Evolutionary conservation across 2,888 invertebrate species (phyloP).

Genomic region (Dynastes grantii): DNA sequence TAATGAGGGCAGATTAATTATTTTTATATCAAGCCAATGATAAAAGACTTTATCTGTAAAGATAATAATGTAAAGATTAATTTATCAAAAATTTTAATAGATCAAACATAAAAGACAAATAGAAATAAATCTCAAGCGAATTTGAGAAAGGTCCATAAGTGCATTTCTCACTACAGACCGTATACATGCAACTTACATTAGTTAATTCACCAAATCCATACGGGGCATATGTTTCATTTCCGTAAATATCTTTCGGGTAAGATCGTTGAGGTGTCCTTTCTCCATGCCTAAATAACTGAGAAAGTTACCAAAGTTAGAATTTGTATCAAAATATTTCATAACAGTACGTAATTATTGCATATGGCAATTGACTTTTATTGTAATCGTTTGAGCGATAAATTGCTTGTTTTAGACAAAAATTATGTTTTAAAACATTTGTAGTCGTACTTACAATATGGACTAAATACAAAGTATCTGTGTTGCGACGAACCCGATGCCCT

Average conservation of each 20-base stretch:
- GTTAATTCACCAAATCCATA: slow-evolving; percentile 84
- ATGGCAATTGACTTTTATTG: too few relatives aligned
- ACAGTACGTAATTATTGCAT: too few relatives aligned
- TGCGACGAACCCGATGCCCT: neutral
- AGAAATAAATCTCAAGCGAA: too few relatives aligned
- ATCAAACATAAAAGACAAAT: too few relatives aligned
- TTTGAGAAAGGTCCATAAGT: too few relatives aligned
- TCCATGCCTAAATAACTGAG: slow-evolving; percentile 81
- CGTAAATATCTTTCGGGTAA: slow-evolving; percentile 79
- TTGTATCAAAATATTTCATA: neutral
- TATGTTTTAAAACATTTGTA: neutral
- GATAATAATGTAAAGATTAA: too few relatives aligned
- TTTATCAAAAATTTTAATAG: too few relatives aligned
- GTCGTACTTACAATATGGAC: slow-evolving; percentile 38
- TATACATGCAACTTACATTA: slow-evolving; percentile 70
- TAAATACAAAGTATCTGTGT: slow-evolving; percentile 5
- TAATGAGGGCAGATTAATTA: too few relatives aligned
- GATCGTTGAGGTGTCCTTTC: slow-evolving; percentile 77
- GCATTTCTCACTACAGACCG: too few relatives aligned
- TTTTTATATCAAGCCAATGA: too few relatives aligned
- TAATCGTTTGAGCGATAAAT: too few relatives aligned
- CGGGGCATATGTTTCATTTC: slow-evolving; percentile 76
- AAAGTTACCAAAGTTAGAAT: neutral
- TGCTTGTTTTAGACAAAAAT: neutral
- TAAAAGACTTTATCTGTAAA: too few relatives aligned